phyloP scores from a whole-genome alignment of 2,888 invertebrate species.

The Synanthedon myopaeformis region DNA sequence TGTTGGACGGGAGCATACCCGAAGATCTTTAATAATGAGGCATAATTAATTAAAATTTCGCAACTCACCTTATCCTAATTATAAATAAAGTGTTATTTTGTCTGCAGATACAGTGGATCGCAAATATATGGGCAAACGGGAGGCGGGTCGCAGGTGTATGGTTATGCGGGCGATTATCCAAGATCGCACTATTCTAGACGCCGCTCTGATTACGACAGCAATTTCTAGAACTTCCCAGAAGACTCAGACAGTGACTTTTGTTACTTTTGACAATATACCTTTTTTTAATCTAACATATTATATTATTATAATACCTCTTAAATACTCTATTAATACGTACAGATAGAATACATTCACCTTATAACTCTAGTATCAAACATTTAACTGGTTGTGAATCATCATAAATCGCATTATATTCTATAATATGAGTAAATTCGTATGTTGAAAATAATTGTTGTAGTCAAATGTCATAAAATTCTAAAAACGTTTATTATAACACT shows the following conservation, averaged over 20 bases:
- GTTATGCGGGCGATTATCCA: slow-evolving; percentile 57
- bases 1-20: background rate
- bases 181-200: slow-evolving; percentile 72
- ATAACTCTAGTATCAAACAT: background rate
- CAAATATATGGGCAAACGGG: slow-evolving; percentile 70
- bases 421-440: slow-evolving; percentile 24
- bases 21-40: background rate
- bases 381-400: background rate
- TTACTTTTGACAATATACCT: slow-evolving; percentile 59
- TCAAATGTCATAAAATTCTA: no score
- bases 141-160: slow-evolving; percentile 71
- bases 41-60: background rate
- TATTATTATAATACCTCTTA: slow-evolving; percentile 14
- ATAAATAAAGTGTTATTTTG: background rate
- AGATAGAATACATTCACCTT: background rate
- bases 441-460: slow-evolving; percentile 2
- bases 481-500: no score
- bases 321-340: background rate
- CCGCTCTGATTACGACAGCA: slow-evolving; percentile 83
- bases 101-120: slow-evolving; percentile 53
- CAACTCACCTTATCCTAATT: background rate
- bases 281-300: slow-evolving; percentile 39
- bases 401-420: background rate
- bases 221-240: slow-evolving; percentile 71
- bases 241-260: slow-evolving; percentile 22